Evolutionary conservation across 2,113 vertebrate genomes (phyloP).

Genomic region (Peromyscus californicus): DNA sequence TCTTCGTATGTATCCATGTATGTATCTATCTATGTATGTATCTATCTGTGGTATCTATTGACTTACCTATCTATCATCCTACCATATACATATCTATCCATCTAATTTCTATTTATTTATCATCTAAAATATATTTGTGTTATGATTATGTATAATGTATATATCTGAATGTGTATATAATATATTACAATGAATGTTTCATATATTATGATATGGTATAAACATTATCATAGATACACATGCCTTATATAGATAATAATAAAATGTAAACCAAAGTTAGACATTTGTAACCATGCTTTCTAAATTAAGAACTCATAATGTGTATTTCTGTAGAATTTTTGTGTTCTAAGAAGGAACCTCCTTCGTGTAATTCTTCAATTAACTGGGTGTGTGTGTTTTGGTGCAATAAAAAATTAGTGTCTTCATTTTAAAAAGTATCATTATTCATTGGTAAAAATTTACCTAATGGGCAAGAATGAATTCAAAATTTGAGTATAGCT

Average conservation of each 20-base stretch:
- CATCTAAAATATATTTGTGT: background rate
- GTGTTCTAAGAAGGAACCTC: background rate
- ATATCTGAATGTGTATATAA: background rate
- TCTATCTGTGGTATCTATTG: background rate
- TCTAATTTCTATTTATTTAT: background rate
- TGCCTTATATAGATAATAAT: background rate
- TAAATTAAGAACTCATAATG: background rate
- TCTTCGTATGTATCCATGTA: background rate
- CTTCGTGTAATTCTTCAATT: background rate
- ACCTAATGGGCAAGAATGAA: background rate
- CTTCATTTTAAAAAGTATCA: background rate
- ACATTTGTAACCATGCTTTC: background rate
- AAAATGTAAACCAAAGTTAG: background rate
- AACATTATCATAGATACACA: background rate
- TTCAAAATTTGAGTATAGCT: conserved; percentile 54
- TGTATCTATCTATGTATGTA: background rate
- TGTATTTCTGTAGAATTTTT: background rate
- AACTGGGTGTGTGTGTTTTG: background rate
- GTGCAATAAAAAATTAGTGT: conserved; percentile 22
- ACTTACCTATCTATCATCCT: background rate
- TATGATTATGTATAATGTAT: background rate
- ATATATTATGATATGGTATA: background rate
- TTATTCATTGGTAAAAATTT: background rate
- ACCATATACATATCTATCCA: background rate
- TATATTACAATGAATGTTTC: background rate